Evolutionary conservation across 2,113 vertebrate genomes (phyloP).

Genomic region (Gadus chalcogrammus): DNA sequence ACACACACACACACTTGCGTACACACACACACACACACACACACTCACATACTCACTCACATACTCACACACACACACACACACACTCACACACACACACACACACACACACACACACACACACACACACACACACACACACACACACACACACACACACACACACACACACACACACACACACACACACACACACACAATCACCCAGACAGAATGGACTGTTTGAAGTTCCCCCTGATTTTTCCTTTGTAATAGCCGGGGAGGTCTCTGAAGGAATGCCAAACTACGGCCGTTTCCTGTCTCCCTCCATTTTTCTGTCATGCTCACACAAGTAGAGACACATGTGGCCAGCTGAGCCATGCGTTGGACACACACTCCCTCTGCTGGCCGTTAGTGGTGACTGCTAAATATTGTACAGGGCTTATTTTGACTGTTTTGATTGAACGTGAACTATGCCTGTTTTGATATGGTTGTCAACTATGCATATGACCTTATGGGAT

Average conservation of each 20-base stretch:
- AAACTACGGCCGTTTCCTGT: slow-evolving; percentile 44
- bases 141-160: slow-evolving; percentile 7
- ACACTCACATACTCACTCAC: no score
- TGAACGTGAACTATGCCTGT: no score
- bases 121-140: neutral
- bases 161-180: slow-evolving; percentile 13
- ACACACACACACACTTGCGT: neutral
- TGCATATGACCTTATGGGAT: no score
- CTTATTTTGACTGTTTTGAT: no score
- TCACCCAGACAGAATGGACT: neutral
- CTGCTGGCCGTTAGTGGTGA: no score
- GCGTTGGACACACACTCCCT: no score
- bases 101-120: slow-evolving; percentile 9
- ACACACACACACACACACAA: slow-evolving; percentile 12
- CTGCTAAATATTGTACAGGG: no score
- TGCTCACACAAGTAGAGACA: slow-evolving; percentile 9
- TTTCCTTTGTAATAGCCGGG: slow-evolving; percentile 21
- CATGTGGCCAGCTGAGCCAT: neutral
- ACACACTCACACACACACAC: neutral
- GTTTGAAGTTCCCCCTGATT: slow-evolving; percentile 16
- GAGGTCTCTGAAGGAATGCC: slow-evolving; percentile 23
- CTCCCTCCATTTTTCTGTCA: slow-evolving; percentile 48
- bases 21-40: slow-evolving; percentile 9
- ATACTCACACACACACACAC: neutral
- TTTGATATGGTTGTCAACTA: no score